Conservation (phyloP, 1,140 invertebrate genomes). For the Bombyx mandarina region DNA sequence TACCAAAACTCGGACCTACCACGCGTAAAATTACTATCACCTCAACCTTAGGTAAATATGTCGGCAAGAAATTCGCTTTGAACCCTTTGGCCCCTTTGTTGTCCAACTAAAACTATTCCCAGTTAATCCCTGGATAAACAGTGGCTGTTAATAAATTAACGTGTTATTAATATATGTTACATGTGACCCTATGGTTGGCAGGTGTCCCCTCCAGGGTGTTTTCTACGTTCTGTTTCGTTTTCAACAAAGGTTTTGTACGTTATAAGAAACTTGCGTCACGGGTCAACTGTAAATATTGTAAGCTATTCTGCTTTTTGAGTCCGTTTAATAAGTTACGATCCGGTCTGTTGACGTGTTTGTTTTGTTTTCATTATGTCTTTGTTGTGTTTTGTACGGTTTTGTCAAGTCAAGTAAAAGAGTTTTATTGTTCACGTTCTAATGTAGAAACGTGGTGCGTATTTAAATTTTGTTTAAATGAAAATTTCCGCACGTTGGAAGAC, state of each 20-base stretch:
- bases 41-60: constrained; percentile 68
- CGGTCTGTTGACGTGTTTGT: constrained; percentile 7
- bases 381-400: too few relatives aligned
- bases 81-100: constrained; percentile 67
- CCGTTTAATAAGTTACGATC: constrained; percentile 42
- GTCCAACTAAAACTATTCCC: constrained; percentile 69
- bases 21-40: constrained; percentile 68
- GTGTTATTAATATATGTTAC: constrained; percentile 69
- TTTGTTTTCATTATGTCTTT: not conserved
- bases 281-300: constrained; percentile 56
- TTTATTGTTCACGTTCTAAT: too few relatives aligned
- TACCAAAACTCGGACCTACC: constrained; percentile 53
- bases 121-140: constrained; percentile 69
- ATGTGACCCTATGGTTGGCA: constrained; percentile 46
- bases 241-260: constrained; percentile 51
- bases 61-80: constrained; percentile 70
- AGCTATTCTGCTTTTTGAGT: constrained; percentile 46
- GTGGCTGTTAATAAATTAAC: constrained; percentile 68
- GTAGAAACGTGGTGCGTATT: too few relatives aligned
- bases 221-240: constrained; percentile 43
- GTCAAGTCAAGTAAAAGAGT: too few relatives aligned
- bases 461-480: too few relatives aligned
- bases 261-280: constrained; percentile 23
- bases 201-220: constrained; percentile 47
- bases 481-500: too few relatives aligned